A percentile compares a stretch with the other conserved stretches of the same genome.
phyloP scores from a whole-genome alignment of 2,888 invertebrate genomes.

The Proisotoma minuta region DNA sequence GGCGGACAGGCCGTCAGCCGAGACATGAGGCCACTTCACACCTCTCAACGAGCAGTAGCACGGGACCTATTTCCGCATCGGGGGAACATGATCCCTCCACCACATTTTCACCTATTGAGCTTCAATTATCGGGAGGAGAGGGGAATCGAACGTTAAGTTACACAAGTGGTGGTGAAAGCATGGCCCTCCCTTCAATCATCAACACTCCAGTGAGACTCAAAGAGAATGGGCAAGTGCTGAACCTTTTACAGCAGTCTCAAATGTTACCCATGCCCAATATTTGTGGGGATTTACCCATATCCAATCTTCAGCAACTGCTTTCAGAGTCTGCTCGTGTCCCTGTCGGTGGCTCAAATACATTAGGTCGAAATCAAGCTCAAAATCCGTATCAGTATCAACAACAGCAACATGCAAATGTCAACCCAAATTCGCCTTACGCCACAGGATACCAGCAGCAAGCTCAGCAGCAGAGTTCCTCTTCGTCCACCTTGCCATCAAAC shows the following conservation, averaged over 20 bases:
- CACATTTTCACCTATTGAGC: not conserved
- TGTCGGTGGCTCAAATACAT: slow-evolving; percentile 9
- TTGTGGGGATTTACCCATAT: slow-evolving; percentile 39
- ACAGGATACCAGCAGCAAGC: not conserved
- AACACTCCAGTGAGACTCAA: slow-evolving; percentile 17
- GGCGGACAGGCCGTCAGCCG: slow-evolving; percentile 49
- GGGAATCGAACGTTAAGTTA: not conserved
- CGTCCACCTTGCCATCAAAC: slow-evolving; percentile 23
- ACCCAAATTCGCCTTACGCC: not conserved
- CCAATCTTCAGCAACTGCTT: slow-evolving; percentile 25
- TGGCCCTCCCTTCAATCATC: slow-evolving; percentile 1
- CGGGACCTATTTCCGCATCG: not conserved
- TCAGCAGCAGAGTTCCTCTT: slow-evolving; percentile 8
- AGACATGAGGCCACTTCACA: slow-evolving; percentile 6
- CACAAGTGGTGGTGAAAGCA: not conserved
- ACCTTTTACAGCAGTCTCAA: slow-evolving; percentile 22
- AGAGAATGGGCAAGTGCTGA: slow-evolving; percentile 35
- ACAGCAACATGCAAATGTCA: slow-evolving; percentile 17
- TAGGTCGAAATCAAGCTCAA: slow-evolving; percentile 6
- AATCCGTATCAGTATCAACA: slow-evolving; percentile 16
- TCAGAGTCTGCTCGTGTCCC: slow-evolving; percentile 19
- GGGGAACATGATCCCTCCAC: not conserved
- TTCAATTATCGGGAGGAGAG: not conserved
- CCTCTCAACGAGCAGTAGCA: not conserved
- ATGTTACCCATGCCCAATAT: slow-evolving; percentile 43